A percentile compares a stretch with the other conserved stretches of the same genome.
Conservation (phyloP, 2,113 vertebrate species). For the Sinocyclocheilus grahami region DNA sequence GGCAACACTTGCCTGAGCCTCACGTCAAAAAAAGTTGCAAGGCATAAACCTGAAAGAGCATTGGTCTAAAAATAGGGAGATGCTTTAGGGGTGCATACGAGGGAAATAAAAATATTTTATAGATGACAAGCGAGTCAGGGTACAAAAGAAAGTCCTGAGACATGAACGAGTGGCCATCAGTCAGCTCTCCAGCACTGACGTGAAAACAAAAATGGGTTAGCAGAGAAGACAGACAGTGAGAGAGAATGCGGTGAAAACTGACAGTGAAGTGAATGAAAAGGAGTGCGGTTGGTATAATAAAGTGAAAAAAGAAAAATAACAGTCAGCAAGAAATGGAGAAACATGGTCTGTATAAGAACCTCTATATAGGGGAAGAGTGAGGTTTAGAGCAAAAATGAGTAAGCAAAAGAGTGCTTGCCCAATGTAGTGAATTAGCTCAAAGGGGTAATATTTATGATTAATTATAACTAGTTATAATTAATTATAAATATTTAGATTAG, state of each 20-base stretch:
- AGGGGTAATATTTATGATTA: not conserved
- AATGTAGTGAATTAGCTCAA: not conserved
- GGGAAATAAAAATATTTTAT: constrained; percentile 15
- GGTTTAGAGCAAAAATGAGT: not conserved
- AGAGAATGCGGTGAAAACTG: not conserved
- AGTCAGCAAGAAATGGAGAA: not conserved
- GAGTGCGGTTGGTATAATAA: constrained; percentile 1
- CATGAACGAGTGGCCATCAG: constrained; percentile 28
- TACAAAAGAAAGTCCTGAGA: constrained; percentile 24
- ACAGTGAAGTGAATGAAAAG: not conserved
- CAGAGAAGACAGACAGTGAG: constrained; percentile 33
- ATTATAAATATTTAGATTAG: no score
- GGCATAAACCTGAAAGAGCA: not conserved
- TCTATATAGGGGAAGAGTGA: constrained; percentile 34
- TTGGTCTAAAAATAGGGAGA: constrained; percentile 22
- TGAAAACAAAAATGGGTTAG: not conserved
- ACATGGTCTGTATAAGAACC: constrained; percentile 23
- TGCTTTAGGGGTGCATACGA: not conserved
- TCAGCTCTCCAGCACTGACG: constrained; percentile 7
- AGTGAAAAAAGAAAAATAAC: not conserved
- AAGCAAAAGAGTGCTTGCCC: not conserved
- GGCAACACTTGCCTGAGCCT: not conserved
- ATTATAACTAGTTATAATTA: no score
- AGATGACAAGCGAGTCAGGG: not conserved
- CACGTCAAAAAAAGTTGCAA: not conserved